A percentile compares a stretch with the other conserved stretches of the same genome.
phyloP scores from a whole-genome alignment of 1,140 invertebrate genomes.

The Drosophila teissieri region DNA sequence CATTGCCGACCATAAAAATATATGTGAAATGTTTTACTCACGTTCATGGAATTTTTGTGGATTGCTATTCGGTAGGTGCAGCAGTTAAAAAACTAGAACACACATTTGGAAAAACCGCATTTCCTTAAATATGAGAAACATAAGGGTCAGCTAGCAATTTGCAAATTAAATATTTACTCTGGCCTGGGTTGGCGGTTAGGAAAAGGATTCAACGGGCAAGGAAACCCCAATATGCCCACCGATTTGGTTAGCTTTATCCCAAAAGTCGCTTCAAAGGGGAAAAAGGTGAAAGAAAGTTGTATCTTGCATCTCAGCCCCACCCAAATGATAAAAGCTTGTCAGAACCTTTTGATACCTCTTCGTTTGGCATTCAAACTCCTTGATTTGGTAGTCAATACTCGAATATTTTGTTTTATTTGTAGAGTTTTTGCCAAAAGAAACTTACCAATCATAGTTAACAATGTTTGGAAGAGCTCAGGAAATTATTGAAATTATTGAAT shows the following conservation, averaged over 20 bases:
- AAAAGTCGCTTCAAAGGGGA: constrained; percentile 8
- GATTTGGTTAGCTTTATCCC: constrained; percentile 29
- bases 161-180: constrained; percentile 35
- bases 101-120: background rate
- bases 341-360: background rate
- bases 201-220: constrained; percentile 15
- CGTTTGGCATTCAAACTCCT: background rate
- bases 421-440: too few relatives aligned
- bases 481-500: background rate
- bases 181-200: background rate
- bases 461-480: background rate
- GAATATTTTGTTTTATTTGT: background rate
- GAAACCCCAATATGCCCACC: constrained; percentile 23
- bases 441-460: background rate
- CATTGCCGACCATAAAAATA: constrained; percentile 3
- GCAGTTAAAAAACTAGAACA: background rate
- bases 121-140: background rate
- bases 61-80: constrained; percentile 40
- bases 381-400: background rate
- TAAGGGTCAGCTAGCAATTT: constrained; percentile 32
- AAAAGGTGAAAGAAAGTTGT: background rate
- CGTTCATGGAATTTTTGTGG: constrained; percentile 37
- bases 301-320: background rate
- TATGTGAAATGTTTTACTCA: constrained; percentile 47
- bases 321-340: background rate